Percentiles rank a stretch among this genome's conserved stretches.
Conservation (phyloP, 1,140 invertebrate genomes). For the Pseudomyrmex dendroicus region DNA sequence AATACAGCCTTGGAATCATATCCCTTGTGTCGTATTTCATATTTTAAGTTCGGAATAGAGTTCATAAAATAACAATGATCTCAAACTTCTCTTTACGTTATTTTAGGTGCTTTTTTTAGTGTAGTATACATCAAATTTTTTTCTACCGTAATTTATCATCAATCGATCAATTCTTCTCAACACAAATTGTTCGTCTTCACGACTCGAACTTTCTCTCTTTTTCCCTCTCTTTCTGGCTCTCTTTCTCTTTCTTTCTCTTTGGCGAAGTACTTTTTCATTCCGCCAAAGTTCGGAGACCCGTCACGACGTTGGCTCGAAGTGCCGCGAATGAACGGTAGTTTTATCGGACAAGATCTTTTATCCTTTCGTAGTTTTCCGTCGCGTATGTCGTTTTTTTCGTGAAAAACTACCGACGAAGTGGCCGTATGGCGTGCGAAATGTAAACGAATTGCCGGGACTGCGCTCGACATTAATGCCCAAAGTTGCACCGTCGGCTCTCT, state of each 20-base stretch:
- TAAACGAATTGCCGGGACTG: slow-evolving; percentile 65
- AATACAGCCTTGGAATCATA: not conserved
- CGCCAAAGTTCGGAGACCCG: slow-evolving; percentile 27
- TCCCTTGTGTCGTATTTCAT: too few relatives aligned
- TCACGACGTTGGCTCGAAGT: slow-evolving; percentile 49
- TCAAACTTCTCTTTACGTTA: not conserved
- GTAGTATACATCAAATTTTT: not conserved
- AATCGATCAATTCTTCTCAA: not conserved
- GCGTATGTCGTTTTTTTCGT: slow-evolving; percentile 28
- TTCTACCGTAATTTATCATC: not conserved
- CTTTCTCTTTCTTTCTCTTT: too few relatives aligned
- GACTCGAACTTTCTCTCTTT: not conserved
- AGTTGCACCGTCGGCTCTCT: slow-evolving; percentile 45
- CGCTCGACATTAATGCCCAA: slow-evolving; percentile 65
- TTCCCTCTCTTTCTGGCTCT: too few relatives aligned
- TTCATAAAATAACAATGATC: not conserved
- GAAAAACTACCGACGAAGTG: slow-evolving; percentile 40
- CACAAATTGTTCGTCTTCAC: slow-evolving; percentile 26
- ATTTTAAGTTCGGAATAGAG: too few relatives aligned
- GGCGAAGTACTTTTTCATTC: slow-evolving; percentile 37
- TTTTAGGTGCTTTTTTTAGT: not conserved
- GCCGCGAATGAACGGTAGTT: slow-evolving; percentile 50
- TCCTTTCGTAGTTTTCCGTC: slow-evolving; percentile 43
- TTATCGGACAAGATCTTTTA: slow-evolving; percentile 50
- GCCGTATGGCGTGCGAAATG: slow-evolving; percentile 56